phyloP scores from a whole-genome alignment of 2,113 vertebrate species.

The Setophaga petechia region DNA sequence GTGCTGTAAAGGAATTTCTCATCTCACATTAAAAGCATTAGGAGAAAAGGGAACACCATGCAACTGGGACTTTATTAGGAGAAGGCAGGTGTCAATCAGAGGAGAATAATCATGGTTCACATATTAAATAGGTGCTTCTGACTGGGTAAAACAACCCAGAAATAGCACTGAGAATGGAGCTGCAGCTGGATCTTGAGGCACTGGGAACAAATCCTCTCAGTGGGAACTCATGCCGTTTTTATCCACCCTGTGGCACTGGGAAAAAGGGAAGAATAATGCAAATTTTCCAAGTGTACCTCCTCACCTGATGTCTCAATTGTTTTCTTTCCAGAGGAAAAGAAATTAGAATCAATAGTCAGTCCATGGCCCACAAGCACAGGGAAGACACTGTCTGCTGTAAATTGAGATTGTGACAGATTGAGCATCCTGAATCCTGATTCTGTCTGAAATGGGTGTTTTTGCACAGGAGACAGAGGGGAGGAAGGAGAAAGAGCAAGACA shows the following conservation, averaged over 20 bases:
- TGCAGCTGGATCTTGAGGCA: slow-evolving; percentile 53
- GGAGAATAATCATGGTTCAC: slow-evolving; percentile 39
- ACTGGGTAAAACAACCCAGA: slow-evolving; percentile 61
- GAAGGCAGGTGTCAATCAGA: slow-evolving; percentile 68
- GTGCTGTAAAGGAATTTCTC: not conserved
- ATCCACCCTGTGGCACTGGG: not conserved
- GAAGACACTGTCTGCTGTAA: not conserved
- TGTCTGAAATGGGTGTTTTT: not conserved
- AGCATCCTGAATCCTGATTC: not conserved
- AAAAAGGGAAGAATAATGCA: not conserved
- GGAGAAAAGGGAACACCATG: slow-evolving; percentile 14
- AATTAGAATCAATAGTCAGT: not conserved
- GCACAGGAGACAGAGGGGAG: not conserved
- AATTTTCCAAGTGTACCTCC: not conserved
- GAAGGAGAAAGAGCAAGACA: not conserved
- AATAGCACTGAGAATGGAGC: slow-evolving; percentile 60
- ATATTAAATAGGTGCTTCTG: slow-evolving; percentile 63
- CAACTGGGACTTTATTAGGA: slow-evolving; percentile 47
- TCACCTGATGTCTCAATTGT: not conserved
- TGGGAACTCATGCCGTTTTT: slow-evolving; percentile 20
- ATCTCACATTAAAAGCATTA: slow-evolving; percentile 7
- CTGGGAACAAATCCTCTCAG: slow-evolving; percentile 29
- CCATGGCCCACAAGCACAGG: not conserved
- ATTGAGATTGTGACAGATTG: not conserved
- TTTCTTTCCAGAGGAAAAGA: not conserved